phyloP scores from a whole-genome alignment of 2,888 invertebrate genomes.

The Fragum fragum region DNA sequence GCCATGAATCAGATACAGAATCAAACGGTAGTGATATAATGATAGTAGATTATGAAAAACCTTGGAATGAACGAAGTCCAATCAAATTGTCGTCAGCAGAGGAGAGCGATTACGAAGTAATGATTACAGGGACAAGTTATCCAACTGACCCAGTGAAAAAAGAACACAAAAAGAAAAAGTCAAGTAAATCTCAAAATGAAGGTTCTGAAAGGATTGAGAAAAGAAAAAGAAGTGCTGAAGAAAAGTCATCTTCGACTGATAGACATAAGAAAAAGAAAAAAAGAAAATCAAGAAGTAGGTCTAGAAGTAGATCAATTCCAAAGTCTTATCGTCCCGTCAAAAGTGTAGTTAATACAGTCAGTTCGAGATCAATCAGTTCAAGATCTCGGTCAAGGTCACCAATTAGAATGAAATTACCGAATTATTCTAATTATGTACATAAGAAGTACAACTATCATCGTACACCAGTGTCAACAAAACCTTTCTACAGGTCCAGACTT shows the following conservation, averaged over 20 bases:
- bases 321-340: not conserved
- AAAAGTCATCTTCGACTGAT: constrained; percentile 3
- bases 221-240: constrained; percentile 11
- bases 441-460: constrained; percentile 52
- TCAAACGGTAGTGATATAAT: constrained; percentile 78
- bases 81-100: constrained; percentile 80
- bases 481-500: not conserved
- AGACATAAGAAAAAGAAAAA: not conserved
- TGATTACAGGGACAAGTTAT: constrained; percentile 50
- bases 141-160: constrained; percentile 44
- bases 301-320: constrained; percentile 25
- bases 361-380: constrained; percentile 36
- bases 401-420: constrained; percentile 33
- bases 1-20: constrained; percentile 48
- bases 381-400: constrained; percentile 55
- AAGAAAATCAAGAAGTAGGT: constrained; percentile 17
- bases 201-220: constrained; percentile 16
- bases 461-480: not conserved
- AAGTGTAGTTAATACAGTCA: not conserved
- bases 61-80: constrained; percentile 90
- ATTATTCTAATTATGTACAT: constrained; percentile 40
- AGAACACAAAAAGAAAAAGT: constrained; percentile 53
- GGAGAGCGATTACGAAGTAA: constrained; percentile 65
- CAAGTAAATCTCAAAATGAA: constrained; percentile 43
- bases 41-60: constrained; percentile 90